Evolutionary conservation across 2,797 vertebrate genomes (phyloP), one percentile per base, ranked within the genome.

Genomic region (Sebastes trivittatus): DNA sequence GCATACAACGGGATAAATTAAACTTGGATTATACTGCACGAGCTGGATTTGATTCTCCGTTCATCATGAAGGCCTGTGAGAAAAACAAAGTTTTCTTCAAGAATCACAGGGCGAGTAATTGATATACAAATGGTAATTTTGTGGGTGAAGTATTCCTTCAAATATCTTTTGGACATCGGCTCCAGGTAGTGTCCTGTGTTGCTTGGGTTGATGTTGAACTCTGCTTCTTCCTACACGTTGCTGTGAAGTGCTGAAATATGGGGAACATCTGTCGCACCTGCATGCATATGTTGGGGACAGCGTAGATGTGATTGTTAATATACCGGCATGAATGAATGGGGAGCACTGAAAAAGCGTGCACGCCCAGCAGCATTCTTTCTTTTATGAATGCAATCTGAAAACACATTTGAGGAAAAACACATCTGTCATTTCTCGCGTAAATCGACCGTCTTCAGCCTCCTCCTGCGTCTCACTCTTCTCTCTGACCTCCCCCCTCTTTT

Each of bases 91-190:
- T 1, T 59, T 25, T 59, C 27, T 59, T 29, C 58, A 59, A 59
- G 7, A 29, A 0, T 27, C 16, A 18, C 0, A 0, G 16, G 16
- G 16, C 16, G 0, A 58, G 23, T 25, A 58, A 25, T 29, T 30
- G 58, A 59, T 59, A 3, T 18, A 7, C 13, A 27, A 59, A 38
- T 27, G 1, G 25, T 29, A 2, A 32, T 32, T 32, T 11, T 0
- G 29, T n/a, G 29, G 4, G 5, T n/a, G 2, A 11, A 20, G 0
- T 32, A 32, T 61, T 32, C 9, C 29, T 61, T 11, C 4, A n/a
- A 63, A 36, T 32, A 18, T 4, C 2, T 70, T 6, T 55, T 27
- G 20, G 32, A 52, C 46, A 25, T 55, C 60, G 61, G 73, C 34
- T 22, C 10, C 8, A 36, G 36, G 11, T 5, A 18, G 6, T 54